Base-by-base conservation (phyloP, 2,113 vertebrate genomes). In the Phocoena sinus region DNA sequence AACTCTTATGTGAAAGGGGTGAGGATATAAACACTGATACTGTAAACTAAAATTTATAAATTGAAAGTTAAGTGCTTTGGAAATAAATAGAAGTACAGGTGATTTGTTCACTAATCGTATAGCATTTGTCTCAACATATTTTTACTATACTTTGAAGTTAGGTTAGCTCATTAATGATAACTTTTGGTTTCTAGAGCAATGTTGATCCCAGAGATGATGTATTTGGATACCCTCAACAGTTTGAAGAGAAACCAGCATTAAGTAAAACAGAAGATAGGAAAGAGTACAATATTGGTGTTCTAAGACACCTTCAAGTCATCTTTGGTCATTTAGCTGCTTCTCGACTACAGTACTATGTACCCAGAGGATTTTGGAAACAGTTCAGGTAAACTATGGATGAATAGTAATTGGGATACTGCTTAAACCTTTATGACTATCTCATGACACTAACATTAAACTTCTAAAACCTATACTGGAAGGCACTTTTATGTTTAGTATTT, bases 311-410 rank as follows among this genome's bases (percentile, higher is more conserved):
- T 80, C 99, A 99, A 97, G 99, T 99, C 96, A 99, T 99, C 95
- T 99, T 99, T 98, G 99, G 99, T 74, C 99, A 99, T 96, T 98
- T 99, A 98, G 99, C 99, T 97, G 99, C 99, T 97, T 99, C 99
- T 97, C 99, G 99, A 85, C 98, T 99, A 93, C 99, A 99, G 96
- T 99, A 99, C 98, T 99, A 99, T 6, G 99, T 99, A 89, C 99
- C 99, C 65, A 99, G 99, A 98, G 99, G 99, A 73, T 99, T 99
- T 99, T 99, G 99, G 99, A 99, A 99, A 98, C 99, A 99, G 93
- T 99, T 99, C 97, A 99, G 99, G 99, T 99, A 98, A 98, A 82
- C n/a, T 88, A 21, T 92, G 50, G 31, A 14, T 86, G 25, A 28
- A 47, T 62, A 50, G 7, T 83, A 83, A 56, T 91, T 77, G 41